These are phyloP conservation scores for Colletes collaris DNA, from an alignment of 2,888 invertebrate genomes.

Conservation along the genomic window DNA sequence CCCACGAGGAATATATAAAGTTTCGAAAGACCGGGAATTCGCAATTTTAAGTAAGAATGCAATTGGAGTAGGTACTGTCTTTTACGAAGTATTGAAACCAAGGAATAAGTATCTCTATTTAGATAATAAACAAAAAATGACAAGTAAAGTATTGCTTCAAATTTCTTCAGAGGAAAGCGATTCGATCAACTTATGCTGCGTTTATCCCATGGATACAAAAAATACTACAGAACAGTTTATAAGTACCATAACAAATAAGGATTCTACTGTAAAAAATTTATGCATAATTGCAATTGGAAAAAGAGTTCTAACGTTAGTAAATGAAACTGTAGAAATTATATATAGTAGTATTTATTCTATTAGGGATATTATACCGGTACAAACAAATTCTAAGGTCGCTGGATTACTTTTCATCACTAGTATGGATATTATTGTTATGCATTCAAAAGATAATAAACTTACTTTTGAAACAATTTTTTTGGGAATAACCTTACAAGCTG, in stretches of 20 bases:
- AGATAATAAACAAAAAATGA: conserved; percentile 71
- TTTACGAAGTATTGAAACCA: conserved; percentile 68
- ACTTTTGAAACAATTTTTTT: conserved; percentile 71
- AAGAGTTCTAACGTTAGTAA: conserved; percentile 66
- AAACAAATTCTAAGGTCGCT: conserved; percentile 55
- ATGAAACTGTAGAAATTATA: conserved; percentile 65
- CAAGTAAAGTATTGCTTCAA: conserved; percentile 63
- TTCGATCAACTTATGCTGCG: conserved; percentile 31
- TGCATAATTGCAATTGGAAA: conserved; percentile 71
- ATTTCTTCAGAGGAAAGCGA: conserved; percentile 29
- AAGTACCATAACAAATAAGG: conserved; percentile 42
- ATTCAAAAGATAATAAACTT: conserved; percentile 60
- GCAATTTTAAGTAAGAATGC: conserved; percentile 71
- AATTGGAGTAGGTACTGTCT: conserved; percentile 71
- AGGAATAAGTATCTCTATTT: conserved; percentile 64
- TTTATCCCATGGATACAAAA: conserved; percentile 51
- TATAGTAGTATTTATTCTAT: conserved; percentile 66
- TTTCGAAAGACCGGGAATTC: conserved; percentile 68
- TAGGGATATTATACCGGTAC: conserved; percentile 65
- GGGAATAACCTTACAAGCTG: conserved; percentile 43
- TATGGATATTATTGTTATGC: conserved; percentile 64
- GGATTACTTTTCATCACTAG: conserved; percentile 68
- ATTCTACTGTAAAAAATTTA: conserved; percentile 45
- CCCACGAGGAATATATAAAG: conserved; percentile 75
- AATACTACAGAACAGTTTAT: conserved; percentile 59